These are phyloP conservation scores for Labrus mixtus DNA, from an alignment of 2,113 vertebrate species.

Conservation along the genomic window DNA sequence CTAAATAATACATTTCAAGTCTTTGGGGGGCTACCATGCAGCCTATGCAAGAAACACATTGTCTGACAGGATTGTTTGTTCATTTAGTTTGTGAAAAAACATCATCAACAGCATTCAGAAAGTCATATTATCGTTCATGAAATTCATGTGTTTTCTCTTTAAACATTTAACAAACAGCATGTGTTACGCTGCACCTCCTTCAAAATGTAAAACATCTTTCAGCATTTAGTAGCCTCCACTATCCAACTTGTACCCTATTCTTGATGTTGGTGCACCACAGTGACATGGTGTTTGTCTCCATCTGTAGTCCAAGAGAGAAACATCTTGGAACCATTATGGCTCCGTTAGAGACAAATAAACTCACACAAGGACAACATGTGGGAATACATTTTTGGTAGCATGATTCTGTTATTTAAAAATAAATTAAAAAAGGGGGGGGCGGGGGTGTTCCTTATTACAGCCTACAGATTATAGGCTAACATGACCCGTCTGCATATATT, in stretches of 20 bases:
- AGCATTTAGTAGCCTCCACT: neutral
- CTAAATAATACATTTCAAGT: too few relatives aligned
- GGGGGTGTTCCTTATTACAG: neutral
- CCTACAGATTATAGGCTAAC: neutral
- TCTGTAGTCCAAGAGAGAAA: slow-evolving; percentile 50
- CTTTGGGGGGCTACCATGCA: too few relatives aligned
- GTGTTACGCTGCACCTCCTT: too few relatives aligned
- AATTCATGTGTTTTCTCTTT: neutral
- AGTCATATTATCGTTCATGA: neutral
- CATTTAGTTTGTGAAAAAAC: neutral
- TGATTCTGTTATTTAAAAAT: neutral
- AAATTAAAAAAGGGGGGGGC: neutral
- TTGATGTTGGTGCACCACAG: neutral
- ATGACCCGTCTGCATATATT: too few relatives aligned
- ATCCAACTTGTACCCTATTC: neutral
- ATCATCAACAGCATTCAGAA: neutral
- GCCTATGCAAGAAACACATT: too few relatives aligned
- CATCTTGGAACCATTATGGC: neutral
- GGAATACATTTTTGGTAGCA: neutral
- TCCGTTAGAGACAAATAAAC: neutral
- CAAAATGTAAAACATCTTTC: neutral
- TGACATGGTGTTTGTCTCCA: slow-evolving; percentile 71
- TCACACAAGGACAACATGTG: neutral
- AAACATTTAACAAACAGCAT: too few relatives aligned
- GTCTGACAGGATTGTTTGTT: too few relatives aligned